Percentiles rank a stretch among this genome's conserved stretches.
Conservation (phyloP, 2,113 vertebrate species). For the Orthonyx spaldingii region DNA sequence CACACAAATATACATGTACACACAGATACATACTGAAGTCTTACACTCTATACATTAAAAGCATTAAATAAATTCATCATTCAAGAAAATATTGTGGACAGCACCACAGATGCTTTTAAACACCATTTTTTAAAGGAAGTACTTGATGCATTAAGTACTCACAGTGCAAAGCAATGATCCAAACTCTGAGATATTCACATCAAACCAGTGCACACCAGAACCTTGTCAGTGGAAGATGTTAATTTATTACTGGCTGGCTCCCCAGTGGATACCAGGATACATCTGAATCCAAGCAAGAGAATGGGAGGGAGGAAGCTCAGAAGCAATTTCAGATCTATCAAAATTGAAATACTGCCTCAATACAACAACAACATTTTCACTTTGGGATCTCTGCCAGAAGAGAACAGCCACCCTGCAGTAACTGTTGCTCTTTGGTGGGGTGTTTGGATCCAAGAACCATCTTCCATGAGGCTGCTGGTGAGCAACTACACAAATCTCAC, state of each 20-base stretch:
- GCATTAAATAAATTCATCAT: neutral
- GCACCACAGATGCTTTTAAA: neutral
- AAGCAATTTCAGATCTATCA: slow-evolving; percentile 35
- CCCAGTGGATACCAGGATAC: slow-evolving; percentile 23
- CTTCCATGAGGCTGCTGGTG: neutral
- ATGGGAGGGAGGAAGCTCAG: slow-evolving; percentile 3
- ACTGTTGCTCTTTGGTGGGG: neutral
- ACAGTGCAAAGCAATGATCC: neutral
- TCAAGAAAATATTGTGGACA: neutral
- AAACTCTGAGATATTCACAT: neutral
- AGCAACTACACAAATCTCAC: neutral
- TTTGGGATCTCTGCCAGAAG: neutral
- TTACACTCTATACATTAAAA: neutral
- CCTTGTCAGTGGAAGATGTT: slow-evolving; percentile 1
- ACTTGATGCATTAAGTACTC: neutral
- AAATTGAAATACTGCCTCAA: slow-evolving; percentile 4
- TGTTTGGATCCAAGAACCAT: neutral
- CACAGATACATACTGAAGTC: neutral
- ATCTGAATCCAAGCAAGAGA: slow-evolving; percentile 49
- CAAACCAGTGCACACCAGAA: slow-evolving; percentile 5
- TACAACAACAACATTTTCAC: neutral
- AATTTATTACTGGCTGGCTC: slow-evolving; percentile 48
- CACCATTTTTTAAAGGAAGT: neutral
- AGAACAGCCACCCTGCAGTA: neutral
- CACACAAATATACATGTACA: neutral